Percentiles rank a stretch among this genome's conserved stretches.
Evolutionary conservation across 2,113 vertebrate genomes (phyloP).

Genomic region (Chamaea fasciata): DNA sequence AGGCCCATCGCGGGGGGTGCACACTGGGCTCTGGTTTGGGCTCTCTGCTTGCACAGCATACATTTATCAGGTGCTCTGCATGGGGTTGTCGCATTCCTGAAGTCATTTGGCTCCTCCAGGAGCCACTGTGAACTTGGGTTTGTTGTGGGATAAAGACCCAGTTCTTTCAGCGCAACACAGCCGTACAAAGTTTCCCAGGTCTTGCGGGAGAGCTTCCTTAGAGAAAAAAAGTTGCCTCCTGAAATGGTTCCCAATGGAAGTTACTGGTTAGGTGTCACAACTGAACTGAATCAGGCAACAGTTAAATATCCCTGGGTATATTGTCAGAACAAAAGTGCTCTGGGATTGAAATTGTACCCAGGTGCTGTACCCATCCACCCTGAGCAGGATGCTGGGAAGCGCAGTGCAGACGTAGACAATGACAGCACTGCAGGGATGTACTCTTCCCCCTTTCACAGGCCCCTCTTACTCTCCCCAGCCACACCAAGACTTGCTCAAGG

Average conservation of each 20-base stretch:
- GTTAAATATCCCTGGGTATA: not conserved
- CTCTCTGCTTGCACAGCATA: not conserved
- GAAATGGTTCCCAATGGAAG: not conserved
- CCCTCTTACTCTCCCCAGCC: not conserved
- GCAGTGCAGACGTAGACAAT: rapidly evolving
- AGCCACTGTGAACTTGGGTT: rapidly evolving
- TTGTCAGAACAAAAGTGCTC: not conserved
- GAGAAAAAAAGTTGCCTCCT: not conserved
- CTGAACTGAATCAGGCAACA: not conserved
- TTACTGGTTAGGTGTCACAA: not conserved
- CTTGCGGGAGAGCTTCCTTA: not conserved
- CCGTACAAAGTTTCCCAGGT: not conserved
- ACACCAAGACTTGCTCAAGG: not conserved
- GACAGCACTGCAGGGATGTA: not conserved
- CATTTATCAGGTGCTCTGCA: not conserved
- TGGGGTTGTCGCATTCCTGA: rapidly evolving
- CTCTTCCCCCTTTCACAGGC: not conserved
- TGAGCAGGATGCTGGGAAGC: not conserved
- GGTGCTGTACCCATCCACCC: not conserved
- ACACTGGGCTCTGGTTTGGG: rapidly evolving
- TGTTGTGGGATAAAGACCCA: not conserved
- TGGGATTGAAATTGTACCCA: not conserved
- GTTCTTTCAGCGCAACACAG: not conserved
- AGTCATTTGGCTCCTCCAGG: not conserved
- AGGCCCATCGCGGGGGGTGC: rapidly evolving